Percentiles rank a stretch among this genome's conserved stretches.
Evolutionary conservation across 30 jellyfish, hydroid and myxozoan species (phyloP).

Genomic region (Aurelia sp.): DNA sequence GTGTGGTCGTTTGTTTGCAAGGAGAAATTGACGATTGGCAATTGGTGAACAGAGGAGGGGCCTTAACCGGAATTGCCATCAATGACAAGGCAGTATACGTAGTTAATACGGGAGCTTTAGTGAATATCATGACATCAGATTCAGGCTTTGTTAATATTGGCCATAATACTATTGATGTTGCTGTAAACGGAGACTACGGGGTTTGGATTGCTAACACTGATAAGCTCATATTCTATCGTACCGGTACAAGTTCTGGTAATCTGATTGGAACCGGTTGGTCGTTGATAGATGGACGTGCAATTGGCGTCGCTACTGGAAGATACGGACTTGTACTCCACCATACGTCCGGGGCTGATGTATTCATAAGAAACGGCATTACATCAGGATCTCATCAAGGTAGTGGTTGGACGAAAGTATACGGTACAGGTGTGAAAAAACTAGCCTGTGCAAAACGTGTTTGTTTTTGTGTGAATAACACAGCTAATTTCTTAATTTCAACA

Average conservation of each 20-base stretch:
- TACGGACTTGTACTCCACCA: constrained; percentile 27
- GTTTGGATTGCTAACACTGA: neutral
- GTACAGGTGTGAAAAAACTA: too few relatives aligned
- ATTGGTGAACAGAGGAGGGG: too few relatives aligned
- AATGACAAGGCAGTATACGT: neutral
- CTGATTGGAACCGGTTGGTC: constrained; percentile 27
- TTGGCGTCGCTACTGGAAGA: constrained; percentile 16
- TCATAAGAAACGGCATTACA: constrained; percentile 9
- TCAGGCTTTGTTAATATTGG: neutral
- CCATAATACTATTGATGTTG: neutral
- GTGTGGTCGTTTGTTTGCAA: too few relatives aligned
- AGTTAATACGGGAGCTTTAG: neutral
- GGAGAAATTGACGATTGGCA: too few relatives aligned
- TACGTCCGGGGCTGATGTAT: neutral
- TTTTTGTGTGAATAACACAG: too few relatives aligned
- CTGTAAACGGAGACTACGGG: constrained; percentile 12
- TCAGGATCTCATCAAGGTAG: constrained; percentile 3
- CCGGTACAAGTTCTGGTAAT: constrained; percentile 22
- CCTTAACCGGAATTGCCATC: neutral
- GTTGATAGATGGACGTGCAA: neutral
- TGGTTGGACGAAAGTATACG: neutral
- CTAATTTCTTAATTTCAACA: too few relatives aligned
- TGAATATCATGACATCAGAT: neutral
- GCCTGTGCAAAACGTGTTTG: too few relatives aligned
- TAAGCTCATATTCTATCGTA: neutral